Base-by-base conservation (phyloP, 2,113 vertebrate species). In the Onychorhynchus coronatus region DNA sequence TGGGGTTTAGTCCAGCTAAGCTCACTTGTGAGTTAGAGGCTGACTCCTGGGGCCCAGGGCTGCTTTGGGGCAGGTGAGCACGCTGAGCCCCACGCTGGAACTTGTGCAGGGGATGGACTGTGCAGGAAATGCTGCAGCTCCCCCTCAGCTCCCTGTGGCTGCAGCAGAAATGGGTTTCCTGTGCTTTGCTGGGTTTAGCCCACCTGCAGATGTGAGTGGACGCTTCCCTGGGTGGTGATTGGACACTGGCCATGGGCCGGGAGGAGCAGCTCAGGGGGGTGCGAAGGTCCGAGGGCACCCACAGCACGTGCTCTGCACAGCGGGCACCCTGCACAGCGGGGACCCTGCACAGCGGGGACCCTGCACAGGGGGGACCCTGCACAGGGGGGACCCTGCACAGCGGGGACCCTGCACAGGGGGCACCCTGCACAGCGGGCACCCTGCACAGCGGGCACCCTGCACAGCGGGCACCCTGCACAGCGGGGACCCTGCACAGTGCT, bases 211-310 rank as follows among this genome's bases (percentile, higher is more conserved):
- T 6, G 1, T 12, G 33, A 47, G 63, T 3, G 4, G 85, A 6
- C 37, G 2, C 1, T 58, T 70, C 39, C 39, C 35, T 50, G 61
- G 17, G 31, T 15, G 35, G 42, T 0, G 1, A 9, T 42, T 1
- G 37, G 59, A 44, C 11, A 10, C 0, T 0, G 3, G 58, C 41
- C 0, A 0, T 1, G 11, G 44, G 11, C 41, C 11, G 1, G 61
- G 31, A 17, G 46, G 14, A 19, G 75, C 56, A 66, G 61, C 61
- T 67, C 0, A 0, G 78, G 3, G 2, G 10, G 0, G 0, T 19
- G 2, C 0, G 5, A 2, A 42, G 46, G n/a, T 33, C 25, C 0
- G 0, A 41, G 67, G 77, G 22, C 39, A 68, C 58, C n/a, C 53
- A 4, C n/a, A 25, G 67, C 0, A 0, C n/a, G 47, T 73, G 39